Evolutionary conservation across 2,797 vertebrate genomes (phyloP), one percentile per base, ranked within the genome.

Genomic region (Carcharodon carcharias): DNA sequence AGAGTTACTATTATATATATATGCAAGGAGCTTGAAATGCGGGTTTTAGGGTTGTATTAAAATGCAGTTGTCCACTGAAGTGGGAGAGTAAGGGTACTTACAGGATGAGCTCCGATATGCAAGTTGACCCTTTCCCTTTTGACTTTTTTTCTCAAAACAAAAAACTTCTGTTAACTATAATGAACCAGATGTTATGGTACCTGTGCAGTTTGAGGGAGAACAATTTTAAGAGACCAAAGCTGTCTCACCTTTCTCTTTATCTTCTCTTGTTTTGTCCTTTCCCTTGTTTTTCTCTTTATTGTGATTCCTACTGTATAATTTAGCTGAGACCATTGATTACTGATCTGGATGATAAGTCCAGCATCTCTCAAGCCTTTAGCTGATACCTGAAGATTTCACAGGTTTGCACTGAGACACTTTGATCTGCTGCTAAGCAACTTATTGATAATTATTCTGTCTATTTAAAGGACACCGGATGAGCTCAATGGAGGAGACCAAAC

Each of bases 381-480:
- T 92, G 58, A 63, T 92, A 54, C 35, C 56, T 5, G 5, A 31
- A 56, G 26, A 92, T n/a, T 21, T 31, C 31, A 40, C 91, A 28
- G n/a, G n/a, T 65, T 93, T 93, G n/a, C 23, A 1, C 45, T 12
- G 40, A 21, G 7, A 21, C 12, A 18, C 23, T 93, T 93, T 65
- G 21, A 2, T 93, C n/a, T 40, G 8, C 67, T 93, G 31, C n/a
- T 92, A 89, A 89, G 28, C 31, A 21, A 40, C 40, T 93, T 93
- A 21, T 63, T 65, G n/a, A 93, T 67, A n/a, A 91, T n/a, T 61
- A 61, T 45, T 67, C 23, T 93, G 61, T 67, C n/a, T 45, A n/a
- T 93, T 91, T 93, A 67, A 93, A 93, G 91, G 63, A 67, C 63
- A 67, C 91, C 91, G 28, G 91, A 93, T 67, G 91, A 93, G 28